Evolutionary conservation across 1,140 invertebrate genomes (phyloP), one percentile per base, ranked within the genome.

Genomic region (Pogonognathellus flavescens): DNA sequence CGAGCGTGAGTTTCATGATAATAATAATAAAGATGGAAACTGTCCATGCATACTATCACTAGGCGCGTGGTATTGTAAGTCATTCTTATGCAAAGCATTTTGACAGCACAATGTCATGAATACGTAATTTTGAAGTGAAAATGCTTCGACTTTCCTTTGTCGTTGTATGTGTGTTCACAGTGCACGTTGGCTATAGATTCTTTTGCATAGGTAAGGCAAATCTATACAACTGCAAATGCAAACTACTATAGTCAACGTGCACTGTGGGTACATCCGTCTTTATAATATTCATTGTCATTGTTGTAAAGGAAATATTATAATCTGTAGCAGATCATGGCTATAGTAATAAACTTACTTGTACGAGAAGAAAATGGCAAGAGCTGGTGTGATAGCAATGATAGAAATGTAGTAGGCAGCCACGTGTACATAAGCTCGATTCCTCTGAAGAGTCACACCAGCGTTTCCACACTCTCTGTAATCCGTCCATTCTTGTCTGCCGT

Each of bases 301-400:
- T 41, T 41, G 31, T 6, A 41, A 41, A 41, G 31, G 31, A 41
- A 41, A 41, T n/a, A n/a, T n/a, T n/a, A n/a, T 41, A 41, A 41
- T 41, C 31, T 41, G 31, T 41, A 41, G 31, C 6, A 41, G 2
- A 41, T 41, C 31, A 41, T 41, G 6, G 31, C 31, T 41, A 41
- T 41, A 41, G 6, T 41, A 1, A n/a, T n/a, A 5, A 50, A 83
- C 88, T 89, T 89, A 92, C 91, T 90, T 91, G 89, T 92, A 91
- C 4, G 89, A 85, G 52, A 89, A 89, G 84, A 92, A 92, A 76
- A 92, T 90, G 66, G 90, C 82, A 4, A 92, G 86, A 9, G 92
- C 92, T 13, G 92, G 92, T 4, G 91, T 86, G 5, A 92, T 87
- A 8, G 89, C 89, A 13, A 90, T 88, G 4, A 92, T 89, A 5